Evolutionary conservation across 2,113 vertebrate genomes (phyloP).

Genomic region (Struthio camelus): DNA sequence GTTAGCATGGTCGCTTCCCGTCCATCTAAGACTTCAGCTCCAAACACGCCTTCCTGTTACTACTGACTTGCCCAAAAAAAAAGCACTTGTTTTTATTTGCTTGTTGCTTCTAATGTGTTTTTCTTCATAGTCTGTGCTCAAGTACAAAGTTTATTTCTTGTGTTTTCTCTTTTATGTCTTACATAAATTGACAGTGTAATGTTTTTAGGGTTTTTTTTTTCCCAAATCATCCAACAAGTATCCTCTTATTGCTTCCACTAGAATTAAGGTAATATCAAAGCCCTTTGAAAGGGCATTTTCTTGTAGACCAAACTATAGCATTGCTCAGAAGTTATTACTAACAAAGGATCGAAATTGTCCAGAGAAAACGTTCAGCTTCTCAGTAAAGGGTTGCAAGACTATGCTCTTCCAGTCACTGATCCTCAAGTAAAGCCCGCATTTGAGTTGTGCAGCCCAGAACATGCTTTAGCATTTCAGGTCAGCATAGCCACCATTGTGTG

Average conservation of each 20-base stretch:
- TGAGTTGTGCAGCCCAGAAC: neutral
- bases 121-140: neutral
- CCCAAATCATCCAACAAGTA: neutral
- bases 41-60: neutral
- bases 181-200: neutral
- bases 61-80: neutral
- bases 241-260: neutral
- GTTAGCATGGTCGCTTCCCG: neutral
- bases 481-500: neutral
- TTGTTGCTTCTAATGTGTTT: constrained; percentile 3
- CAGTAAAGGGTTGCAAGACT: accelerated
- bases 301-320: neutral
- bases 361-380: neutral
- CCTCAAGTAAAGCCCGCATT: accelerated
- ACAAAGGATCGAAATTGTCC: neutral
- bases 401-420: neutral
- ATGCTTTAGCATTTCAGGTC: neutral
- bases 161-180: constrained; percentile 40
- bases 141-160: constrained; percentile 18
- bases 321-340: neutral
- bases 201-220: neutral
- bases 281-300: neutral
- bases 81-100: constrained; percentile 4
- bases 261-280: neutral
- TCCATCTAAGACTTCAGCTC: neutral